A percentile compares a stretch with the other conserved stretches of the same genome.
Evolutionary conservation across 2,113 vertebrate species (phyloP).

Genomic region (Mus spicilegus): DNA sequence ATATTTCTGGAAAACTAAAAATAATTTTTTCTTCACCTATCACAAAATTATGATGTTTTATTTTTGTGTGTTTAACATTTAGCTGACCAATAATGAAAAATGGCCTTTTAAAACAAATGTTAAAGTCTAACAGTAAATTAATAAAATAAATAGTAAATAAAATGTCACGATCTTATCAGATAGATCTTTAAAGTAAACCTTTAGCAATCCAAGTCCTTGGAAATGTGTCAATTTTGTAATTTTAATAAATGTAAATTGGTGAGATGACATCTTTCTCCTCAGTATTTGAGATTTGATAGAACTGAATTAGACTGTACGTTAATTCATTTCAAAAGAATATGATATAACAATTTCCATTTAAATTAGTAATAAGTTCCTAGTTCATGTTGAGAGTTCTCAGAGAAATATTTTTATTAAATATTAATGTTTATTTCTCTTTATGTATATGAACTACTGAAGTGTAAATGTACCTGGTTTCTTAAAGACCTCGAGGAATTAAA

Average conservation of each 20-base stretch:
- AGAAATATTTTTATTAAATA: background rate
- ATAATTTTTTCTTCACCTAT: background rate
- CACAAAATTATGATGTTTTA: background rate
- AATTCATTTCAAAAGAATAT: conserved; percentile 15
- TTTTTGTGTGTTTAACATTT: background rate
- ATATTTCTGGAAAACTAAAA: background rate
- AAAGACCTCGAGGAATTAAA: conserved; percentile 60
- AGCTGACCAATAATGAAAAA: background rate
- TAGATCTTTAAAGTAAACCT: background rate
- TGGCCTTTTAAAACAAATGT: background rate
- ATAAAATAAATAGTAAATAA: background rate
- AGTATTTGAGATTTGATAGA: conserved; percentile 31
- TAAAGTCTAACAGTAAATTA: background rate
- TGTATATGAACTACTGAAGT: conserved; percentile 48
- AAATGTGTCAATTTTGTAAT: background rate
- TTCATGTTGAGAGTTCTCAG: conserved; percentile 44
- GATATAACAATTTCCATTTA: conserved; percentile 7
- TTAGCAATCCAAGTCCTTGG: conserved; percentile 35
- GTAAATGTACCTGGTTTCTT: conserved; percentile 31
- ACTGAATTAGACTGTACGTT: conserved; percentile 12
- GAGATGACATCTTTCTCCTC: conserved; percentile 38
- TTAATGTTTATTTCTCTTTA: conserved; percentile 29
- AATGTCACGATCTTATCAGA: conserved; percentile 27
- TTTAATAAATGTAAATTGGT: conserved; percentile 41
- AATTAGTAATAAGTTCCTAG: conserved; percentile 19